phyloP scores from a whole-genome alignment of 2,797 vertebrate genomes.

The Argya squamiceps region DNA sequence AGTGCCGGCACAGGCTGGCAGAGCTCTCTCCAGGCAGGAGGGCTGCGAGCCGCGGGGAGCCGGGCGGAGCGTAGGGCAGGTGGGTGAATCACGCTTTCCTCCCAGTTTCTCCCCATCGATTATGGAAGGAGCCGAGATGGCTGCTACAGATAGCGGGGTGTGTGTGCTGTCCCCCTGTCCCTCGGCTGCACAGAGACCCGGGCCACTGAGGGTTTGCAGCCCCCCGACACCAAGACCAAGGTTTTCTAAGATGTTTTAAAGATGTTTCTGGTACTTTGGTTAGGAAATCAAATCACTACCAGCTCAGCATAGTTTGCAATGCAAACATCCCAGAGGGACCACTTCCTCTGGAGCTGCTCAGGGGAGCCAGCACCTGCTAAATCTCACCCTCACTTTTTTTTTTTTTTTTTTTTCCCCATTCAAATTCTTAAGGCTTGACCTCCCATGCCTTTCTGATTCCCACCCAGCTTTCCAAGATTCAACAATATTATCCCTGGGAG shows the following conservation, averaged over 20 bases:
- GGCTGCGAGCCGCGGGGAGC: neutral
- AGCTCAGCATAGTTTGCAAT: neutral
- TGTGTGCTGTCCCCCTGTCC: neutral
- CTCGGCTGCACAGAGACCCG: fast-evolving
- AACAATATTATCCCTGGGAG: neutral
- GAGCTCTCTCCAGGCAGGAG: neutral
- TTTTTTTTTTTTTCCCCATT: neutral
- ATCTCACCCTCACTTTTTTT: neutral
- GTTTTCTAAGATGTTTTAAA: neutral
- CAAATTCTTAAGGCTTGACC: neutral
- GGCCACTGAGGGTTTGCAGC: neutral
- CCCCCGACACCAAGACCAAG: neutral
- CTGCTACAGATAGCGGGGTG: neutral
- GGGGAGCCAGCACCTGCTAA: neutral
- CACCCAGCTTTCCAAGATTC: neutral
- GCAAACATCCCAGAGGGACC: neutral
- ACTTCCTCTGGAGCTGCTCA: neutral
- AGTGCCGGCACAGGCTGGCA: neutral
- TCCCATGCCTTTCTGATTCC: neutral
- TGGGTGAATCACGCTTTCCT: neutral
- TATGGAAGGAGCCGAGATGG: constrained; percentile 51
- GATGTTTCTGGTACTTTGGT: neutral
- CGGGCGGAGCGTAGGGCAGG: neutral
- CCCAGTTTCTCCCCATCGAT: constrained; percentile 1
- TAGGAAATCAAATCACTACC: neutral